Conservation (phyloP, 2,113 vertebrate species). For the Chamaea fasciata region DNA sequence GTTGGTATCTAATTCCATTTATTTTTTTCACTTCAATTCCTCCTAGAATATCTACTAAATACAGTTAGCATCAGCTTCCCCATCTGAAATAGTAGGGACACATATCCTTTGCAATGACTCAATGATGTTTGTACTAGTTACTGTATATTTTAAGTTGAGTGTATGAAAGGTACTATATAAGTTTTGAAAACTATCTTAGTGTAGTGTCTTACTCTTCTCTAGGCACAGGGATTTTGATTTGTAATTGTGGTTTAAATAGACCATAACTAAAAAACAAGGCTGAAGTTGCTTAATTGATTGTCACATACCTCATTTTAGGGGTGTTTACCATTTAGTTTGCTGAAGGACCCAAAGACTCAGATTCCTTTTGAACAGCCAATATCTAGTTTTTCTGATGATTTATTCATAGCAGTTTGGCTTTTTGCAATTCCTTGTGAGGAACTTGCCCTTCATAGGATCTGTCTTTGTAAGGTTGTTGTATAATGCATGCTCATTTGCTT, state of each 20-base stretch:
- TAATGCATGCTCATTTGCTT: background rate
- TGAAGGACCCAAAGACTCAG: background rate
- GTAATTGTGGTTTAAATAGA: background rate
- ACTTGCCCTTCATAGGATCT: background rate
- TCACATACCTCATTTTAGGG: background rate
- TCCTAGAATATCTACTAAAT: background rate
- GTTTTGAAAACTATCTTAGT: background rate
- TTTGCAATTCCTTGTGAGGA: background rate
- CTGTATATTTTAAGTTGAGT: background rate
- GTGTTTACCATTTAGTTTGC: background rate
- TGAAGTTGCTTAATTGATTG: background rate
- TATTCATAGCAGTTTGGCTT: background rate
- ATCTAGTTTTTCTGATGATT: background rate
- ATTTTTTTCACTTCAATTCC: background rate
- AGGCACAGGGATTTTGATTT: background rate
- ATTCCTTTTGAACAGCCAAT: background rate
- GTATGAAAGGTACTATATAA: background rate
- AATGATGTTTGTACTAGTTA: background rate
- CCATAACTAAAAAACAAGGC: background rate
- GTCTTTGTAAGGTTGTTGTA: background rate
- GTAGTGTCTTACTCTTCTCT: background rate
- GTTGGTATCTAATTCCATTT: background rate
- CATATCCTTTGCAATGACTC: background rate
- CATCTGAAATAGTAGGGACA: background rate
- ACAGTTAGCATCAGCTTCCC: background rate